A percentile compares a stretch with the other conserved stretches of the same genome.
Evolutionary conservation across 1,140 invertebrate genomes (phyloP).

Genomic region (Apis mellifera): Amel_HAv3.1 CM009941.2:15140501-15141000

Average conservation of each 20-base stretch:
- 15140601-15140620: conserved; percentile 83
- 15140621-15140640: conserved; percentile 85
- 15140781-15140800: conserved; percentile 2
- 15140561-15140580: conserved; percentile 84
- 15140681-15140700: conserved; percentile 88
- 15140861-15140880: conserved; percentile 80
- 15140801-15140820: not conserved
- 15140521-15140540: not conserved
- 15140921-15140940: conserved; percentile 83
- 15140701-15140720: conserved; percentile 80
- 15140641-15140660: conserved; percentile 87
- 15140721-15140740: conserved; percentile 82
- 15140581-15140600: conserved; percentile 86
- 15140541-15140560: conserved; percentile 75
- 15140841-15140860: not conserved
- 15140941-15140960: conserved; percentile 74
- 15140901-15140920: conserved; percentile 85
- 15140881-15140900: conserved; percentile 81
- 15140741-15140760: conserved; percentile 83
- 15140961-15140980: conserved; percentile 82
- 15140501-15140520: conserved; percentile 24
- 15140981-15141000: conserved; percentile 84
- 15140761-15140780: conserved; percentile 66
- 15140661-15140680: conserved; percentile 89
- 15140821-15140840: too few relatives aligned